Percentiles rank a stretch among this genome's conserved stretches.
Evolutionary conservation across 2,797 vertebrate species (phyloP).

Genomic region (Fratercula arctica): DNA sequence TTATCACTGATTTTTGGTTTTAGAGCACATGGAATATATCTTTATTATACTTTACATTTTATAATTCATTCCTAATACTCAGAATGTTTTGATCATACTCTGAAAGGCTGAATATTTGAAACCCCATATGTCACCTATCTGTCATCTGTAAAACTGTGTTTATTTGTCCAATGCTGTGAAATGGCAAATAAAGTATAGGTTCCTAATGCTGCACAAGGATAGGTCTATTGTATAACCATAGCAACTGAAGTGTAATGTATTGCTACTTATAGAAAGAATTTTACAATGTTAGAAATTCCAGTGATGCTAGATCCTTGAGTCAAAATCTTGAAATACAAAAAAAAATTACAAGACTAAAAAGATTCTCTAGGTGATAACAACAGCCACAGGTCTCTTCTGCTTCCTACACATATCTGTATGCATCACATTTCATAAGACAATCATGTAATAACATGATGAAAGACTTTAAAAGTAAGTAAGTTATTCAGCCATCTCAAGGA

Average conservation of each 20-base stretch:
- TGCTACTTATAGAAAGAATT: not conserved
- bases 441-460: not conserved
- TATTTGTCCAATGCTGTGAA: not conserved
- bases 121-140: not conserved
- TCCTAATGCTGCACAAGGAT: not conserved
- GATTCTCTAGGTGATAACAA: not conserved
- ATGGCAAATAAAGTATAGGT: not conserved
- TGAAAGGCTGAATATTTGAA: not conserved
- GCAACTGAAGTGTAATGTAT: not conserved
- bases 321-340: not conserved
- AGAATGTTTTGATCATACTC: not conserved
- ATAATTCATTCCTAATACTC: not conserved
- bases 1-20: not conserved
- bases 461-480: not conserved
- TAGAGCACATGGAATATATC: not conserved
- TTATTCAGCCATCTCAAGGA: not conserved
- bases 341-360: not conserved
- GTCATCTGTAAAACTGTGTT: not conserved
- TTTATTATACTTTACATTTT: not conserved
- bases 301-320: not conserved
- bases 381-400: not conserved
- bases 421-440: not conserved
- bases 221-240: not conserved
- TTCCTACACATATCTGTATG: not conserved
- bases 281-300: not conserved